Evolutionary conservation across 2,888 invertebrate genomes (phyloP), one percentile per base, ranked within the genome.

Genomic region (Ypsolopha scabrella): DNA sequence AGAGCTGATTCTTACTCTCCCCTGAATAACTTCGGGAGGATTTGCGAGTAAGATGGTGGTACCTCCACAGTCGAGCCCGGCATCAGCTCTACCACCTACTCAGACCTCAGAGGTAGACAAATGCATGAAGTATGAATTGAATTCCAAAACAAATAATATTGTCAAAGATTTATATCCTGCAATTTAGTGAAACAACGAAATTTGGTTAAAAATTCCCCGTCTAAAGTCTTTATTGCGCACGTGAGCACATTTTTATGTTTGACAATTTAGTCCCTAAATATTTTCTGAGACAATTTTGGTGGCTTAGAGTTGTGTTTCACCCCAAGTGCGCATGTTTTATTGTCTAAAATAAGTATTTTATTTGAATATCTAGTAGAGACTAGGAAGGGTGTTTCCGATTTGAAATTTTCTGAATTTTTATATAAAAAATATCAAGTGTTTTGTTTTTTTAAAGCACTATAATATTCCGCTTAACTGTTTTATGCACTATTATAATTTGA

Each of bases 231-330:
- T 78, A 80, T 77, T 72, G 72, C 74, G 62, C 70, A 71, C 76
- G 70, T 72, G 72, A 79, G 70, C 77, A 66, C 70, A 73, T 79
- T 79, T 74, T 64, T 68, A 65, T 72, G 74, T 68, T 74, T 62
- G 59, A 71, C 66, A 73, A 66, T 70, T 68, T 69, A 64, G 63
- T 67, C 72, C 68, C 62, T 60, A 73, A 74, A 69, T 64, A 65
- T 68, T 71, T 66, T 62, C 64, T 63, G 58, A 68, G 72, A 76
- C 69, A 75, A 73, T 73, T 76, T 74, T 74, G 73, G 74, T 37
- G 50, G 50, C 35, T 50, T 50, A 43, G 35, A 13, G 8, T 11
- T 11, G 4, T 24, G 2, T 24, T 10, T 7, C 75, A 67, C 77
- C 80, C 74, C 74, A 77, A 81, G 80, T 66, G 70, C 61, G 61